These are phyloP conservation scores for Poecilia velifera DNA, from an alignment of 2,797 vertebrate genomes.

Conservation along the genomic window DNA sequence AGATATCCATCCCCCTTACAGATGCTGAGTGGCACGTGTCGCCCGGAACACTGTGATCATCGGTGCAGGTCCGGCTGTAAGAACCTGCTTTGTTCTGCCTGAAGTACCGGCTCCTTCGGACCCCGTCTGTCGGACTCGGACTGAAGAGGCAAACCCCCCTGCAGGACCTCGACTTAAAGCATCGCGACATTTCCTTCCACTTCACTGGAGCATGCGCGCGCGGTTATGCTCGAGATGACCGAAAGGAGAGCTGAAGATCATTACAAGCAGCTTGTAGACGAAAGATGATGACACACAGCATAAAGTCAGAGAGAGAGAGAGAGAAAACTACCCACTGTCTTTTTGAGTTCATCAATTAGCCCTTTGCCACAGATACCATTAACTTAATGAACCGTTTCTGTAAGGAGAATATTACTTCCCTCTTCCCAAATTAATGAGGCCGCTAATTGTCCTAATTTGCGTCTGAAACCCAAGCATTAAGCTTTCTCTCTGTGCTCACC, in stretches of 20 bases:
- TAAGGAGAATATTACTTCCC: conserved; percentile 78
- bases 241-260: not conserved
- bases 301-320: not conserved
- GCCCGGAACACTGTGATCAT: conserved; percentile 30
- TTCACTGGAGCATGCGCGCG: not conserved
- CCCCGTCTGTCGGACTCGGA: not conserved
- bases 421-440: conserved; percentile 79
- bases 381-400: conserved; percentile 76
- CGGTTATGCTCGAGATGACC: not conserved
- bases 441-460: conserved; percentile 80
- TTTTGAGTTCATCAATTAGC: conserved; percentile 69
- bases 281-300: not conserved
- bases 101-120: not conserved
- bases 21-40: conserved; percentile 20
- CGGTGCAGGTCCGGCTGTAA: conserved; percentile 25
- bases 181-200: conserved; percentile 26
- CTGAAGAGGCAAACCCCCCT: not conserved
- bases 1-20: not conserved
- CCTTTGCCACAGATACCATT: conserved; percentile 57
- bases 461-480: conserved; percentile 70
- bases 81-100: conserved; percentile 27
- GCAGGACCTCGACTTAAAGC: conserved; percentile 16
- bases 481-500: conserved; percentile 51
- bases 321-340: conserved; percentile 26
- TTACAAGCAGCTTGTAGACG: not conserved